These are phyloP conservation scores for Gymnocheta viridis DNA, from an alignment of 2,888 invertebrate species.

Conservation along the genomic window DNA sequence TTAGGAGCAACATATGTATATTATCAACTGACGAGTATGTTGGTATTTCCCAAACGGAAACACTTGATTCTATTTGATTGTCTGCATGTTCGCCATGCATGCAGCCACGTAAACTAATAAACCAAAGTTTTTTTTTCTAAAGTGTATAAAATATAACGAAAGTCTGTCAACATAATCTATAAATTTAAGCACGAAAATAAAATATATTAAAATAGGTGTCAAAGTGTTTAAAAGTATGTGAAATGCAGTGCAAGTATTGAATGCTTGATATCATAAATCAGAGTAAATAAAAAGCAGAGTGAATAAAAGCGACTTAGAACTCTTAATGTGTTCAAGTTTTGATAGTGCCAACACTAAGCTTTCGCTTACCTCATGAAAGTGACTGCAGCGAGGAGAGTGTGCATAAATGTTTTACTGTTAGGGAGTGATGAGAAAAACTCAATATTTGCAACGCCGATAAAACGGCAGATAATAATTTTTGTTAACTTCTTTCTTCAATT, in stretches of 20 bases:
- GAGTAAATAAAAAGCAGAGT: slow-evolving; percentile 2
- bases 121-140: no score
- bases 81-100: no score
- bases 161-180: no score
- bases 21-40: no score
- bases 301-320: slow-evolving; percentile 39
- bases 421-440: slow-evolving; percentile 82
- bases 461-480: slow-evolving; percentile 71
- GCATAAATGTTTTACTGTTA: slow-evolving; percentile 46
- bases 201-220: not conserved
- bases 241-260: not conserved
- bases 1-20: no score
- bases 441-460: slow-evolving; percentile 80
- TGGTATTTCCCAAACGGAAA: no score
- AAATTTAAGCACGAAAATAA: not conserved
- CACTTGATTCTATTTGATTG: no score
- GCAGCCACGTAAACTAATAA: no score
- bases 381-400: not conserved
- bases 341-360: slow-evolving; percentile 53
- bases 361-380: slow-evolving; percentile 1
- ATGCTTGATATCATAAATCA: slow-evolving; percentile 52
- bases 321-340: slow-evolving; percentile 56
- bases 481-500: not conserved
- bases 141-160: no score
- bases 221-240: not conserved